These are phyloP conservation scores for Ellobius talpinus DNA, from an alignment of 2,113 vertebrate genomes.

Conservation along the genomic window DNA sequence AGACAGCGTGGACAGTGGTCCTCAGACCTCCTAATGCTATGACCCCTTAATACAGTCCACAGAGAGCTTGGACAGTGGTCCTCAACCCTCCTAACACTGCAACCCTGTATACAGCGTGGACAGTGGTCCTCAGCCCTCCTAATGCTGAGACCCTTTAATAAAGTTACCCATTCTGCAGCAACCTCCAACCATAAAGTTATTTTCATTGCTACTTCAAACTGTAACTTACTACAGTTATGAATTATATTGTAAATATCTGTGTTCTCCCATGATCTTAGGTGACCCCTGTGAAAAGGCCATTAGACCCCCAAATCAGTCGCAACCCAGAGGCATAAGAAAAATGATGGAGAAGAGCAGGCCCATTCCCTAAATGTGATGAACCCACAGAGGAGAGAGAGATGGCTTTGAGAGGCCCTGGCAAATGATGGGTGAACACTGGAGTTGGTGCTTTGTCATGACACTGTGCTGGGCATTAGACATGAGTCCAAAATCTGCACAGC, in stretches of 20 bases:
- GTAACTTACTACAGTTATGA: background rate
- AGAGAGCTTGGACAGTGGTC: background rate
- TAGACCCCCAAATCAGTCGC: background rate
- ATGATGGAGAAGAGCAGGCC: background rate
- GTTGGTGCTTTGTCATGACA: background rate
- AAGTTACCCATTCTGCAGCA: background rate
- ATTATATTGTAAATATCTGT: background rate
- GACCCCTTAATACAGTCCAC: background rate
- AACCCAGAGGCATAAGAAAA: background rate
- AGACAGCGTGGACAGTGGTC: background rate
- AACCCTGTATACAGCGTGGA: background rate
- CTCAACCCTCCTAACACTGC: background rate
- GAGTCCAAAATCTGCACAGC: background rate
- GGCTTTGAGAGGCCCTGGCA: background rate
- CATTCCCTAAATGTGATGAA: accelerated
- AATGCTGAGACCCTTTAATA: background rate
- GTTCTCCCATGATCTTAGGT: background rate
- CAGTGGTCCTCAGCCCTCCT: background rate
- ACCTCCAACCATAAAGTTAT: background rate
- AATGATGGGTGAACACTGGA: background rate
- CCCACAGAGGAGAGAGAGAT: background rate
- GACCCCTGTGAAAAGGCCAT: background rate
- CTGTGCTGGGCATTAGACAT: background rate
- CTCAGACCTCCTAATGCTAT: background rate
- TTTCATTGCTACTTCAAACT: background rate